Conservation (phyloP, 2,113 vertebrate species). For the Calyptomena viridis region DNA sequence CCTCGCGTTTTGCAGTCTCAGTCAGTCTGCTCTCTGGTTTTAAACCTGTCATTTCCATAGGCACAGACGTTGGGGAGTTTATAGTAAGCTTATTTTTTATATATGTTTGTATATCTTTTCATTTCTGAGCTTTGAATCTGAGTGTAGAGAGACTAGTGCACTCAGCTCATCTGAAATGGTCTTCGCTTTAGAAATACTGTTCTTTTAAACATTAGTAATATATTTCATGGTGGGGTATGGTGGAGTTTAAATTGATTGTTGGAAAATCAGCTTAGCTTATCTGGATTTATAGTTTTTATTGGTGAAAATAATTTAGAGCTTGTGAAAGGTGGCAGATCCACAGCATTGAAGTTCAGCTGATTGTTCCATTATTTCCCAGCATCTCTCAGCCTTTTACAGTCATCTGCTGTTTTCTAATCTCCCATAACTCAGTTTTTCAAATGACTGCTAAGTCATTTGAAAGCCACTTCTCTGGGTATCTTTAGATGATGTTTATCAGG, state of each 20-base stretch:
- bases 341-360: background rate
- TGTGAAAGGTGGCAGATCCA: background rate
- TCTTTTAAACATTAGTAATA: background rate
- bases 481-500: background rate
- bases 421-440: background rate
- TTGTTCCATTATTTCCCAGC: background rate
- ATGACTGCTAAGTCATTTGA: background rate
- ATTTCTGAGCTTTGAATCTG: background rate
- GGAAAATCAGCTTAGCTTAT: background rate
- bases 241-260: background rate
- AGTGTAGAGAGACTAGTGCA: background rate
- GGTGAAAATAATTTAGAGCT: background rate
- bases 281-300: background rate
- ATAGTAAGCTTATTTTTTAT: background rate
- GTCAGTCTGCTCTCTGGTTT: background rate
- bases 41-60: background rate
- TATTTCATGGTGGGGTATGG: background rate
- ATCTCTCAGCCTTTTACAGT: slow-evolving; percentile 1
- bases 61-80: background rate
- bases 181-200: background rate
- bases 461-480: background rate
- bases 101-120: background rate
- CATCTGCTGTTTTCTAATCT: background rate
- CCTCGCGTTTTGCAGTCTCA: background rate
- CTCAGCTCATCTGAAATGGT: background rate